A percentile compares a stretch with the other conserved stretches of the same genome.
phyloP scores from a whole-genome alignment of 1,140 invertebrate genomes.

The Mizuhopecten yessoensis region DNA sequence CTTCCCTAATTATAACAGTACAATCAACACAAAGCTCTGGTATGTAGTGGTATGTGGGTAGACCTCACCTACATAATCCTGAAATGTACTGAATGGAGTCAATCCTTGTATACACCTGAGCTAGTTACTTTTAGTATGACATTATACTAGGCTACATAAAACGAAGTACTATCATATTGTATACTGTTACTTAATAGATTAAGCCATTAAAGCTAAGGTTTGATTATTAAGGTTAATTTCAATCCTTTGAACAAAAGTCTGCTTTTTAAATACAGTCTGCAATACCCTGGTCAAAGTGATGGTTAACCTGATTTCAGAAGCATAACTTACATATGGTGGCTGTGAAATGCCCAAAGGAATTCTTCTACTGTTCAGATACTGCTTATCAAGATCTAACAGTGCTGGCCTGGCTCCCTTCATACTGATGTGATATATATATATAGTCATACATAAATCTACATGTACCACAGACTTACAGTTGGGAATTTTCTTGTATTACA shows the following conservation, averaged over 20 bases:
- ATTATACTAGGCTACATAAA: too few species aligned
- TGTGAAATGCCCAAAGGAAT: neutral
- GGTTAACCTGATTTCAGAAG: neutral
- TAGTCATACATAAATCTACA: neutral
- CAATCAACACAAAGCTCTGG: neutral
- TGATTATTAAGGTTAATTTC: neutral
- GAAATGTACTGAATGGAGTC: neutral
- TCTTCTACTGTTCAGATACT: neutral
- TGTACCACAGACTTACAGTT: too few species aligned
- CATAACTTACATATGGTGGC: conserved; percentile 28
- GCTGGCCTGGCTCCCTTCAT: neutral
- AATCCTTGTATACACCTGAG: conserved; percentile 1
- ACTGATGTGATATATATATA: neutral
- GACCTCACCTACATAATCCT: neutral
- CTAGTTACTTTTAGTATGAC: too few species aligned
- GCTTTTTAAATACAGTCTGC: too few species aligned
- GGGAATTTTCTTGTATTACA: too few species aligned
- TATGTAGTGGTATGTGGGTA: conserved; percentile 8
- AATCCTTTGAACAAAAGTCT: too few species aligned
- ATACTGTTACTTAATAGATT: neutral
- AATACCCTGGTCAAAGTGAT: conserved; percentile 6
- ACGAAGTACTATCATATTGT: conserved; percentile 1
- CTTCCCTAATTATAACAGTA: too few species aligned
- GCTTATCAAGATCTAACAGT: conserved; percentile 18
- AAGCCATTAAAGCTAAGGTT: neutral